Percentiles rank a stretch among this genome's conserved stretches.
Evolutionary conservation across 1,140 invertebrate genomes (phyloP).

Genomic region (Bombus balteatus): DNA sequence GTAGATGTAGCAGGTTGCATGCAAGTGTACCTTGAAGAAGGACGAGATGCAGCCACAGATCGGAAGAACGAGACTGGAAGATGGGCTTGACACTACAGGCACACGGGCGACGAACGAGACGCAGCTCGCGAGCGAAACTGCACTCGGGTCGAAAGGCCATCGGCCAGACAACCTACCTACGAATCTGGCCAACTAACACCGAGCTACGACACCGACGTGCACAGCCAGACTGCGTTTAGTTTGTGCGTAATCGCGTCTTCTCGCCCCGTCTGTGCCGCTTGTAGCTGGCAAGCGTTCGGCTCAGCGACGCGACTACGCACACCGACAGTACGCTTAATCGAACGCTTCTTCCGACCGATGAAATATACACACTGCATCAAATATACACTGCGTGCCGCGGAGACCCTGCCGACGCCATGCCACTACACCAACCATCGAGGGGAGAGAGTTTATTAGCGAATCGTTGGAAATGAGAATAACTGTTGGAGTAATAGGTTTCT

Average conservation of each 20-base stretch:
- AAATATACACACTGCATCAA: background rate
- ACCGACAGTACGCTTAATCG: background rate
- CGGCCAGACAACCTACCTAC: slow-evolving; percentile 73
- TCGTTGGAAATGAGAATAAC: background rate
- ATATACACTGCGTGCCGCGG: no score
- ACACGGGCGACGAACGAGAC: background rate
- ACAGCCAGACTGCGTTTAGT: slow-evolving; percentile 50
- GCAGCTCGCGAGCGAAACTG: slow-evolving; percentile 53
- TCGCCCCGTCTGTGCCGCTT: slow-evolving; percentile 26
- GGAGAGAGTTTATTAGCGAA: background rate
- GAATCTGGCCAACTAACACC: slow-evolving; percentile 70
- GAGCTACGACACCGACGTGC: slow-evolving; percentile 39
- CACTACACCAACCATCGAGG: background rate
- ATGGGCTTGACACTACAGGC: background rate
- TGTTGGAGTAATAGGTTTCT: no score
- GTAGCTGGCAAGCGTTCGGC: background rate
- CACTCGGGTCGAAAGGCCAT: slow-evolving; percentile 70
- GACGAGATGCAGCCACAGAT: no score
- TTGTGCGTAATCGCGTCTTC: slow-evolving; percentile 49
- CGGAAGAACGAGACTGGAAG: background rate
- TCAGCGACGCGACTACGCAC: slow-evolving; percentile 20
- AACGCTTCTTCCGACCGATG: background rate
- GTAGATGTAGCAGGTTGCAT: background rate
- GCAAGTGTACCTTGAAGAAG: background rate
- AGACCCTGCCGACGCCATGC: background rate